These are phyloP conservation scores for Eledona agricola DNA, from an alignment of 2,888 invertebrate genomes.

Conservation along the genomic window DNA sequence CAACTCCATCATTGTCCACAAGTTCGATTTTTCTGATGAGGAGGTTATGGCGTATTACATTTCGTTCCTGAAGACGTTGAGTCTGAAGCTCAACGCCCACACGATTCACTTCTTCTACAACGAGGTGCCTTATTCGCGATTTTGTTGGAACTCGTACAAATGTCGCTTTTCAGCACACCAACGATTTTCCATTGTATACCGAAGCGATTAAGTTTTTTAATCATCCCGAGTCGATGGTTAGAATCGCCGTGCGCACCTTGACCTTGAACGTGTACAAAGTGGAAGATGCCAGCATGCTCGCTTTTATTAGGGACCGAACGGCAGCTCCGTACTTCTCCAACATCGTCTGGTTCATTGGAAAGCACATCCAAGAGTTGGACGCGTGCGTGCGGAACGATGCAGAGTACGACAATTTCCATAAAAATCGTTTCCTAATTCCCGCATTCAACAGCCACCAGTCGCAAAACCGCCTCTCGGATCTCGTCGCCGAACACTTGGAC, in stretches of 20 bases:
- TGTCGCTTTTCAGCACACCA: slow-evolving; percentile 79
- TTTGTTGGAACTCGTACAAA: no score
- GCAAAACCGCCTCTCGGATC: slow-evolving; percentile 87
- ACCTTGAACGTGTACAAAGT: slow-evolving; percentile 97
- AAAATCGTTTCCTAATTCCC: no score
- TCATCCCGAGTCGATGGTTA: slow-evolving; percentile 98
- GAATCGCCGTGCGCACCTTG: slow-evolving; percentile 97
- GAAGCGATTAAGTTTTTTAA: slow-evolving; percentile 99
- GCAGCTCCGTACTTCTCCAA: slow-evolving; percentile 99
- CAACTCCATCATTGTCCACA: slow-evolving; percentile 98
- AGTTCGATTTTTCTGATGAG: slow-evolving; percentile 99
- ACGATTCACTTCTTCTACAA: slow-evolving; percentile 99
- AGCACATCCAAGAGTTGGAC: slow-evolving; percentile 95
- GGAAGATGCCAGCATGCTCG: slow-evolving; percentile 92
- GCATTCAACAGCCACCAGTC: slow-evolving; percentile 86
- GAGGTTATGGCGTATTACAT: slow-evolving; percentile 99
- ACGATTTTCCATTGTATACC: slow-evolving; percentile 98
- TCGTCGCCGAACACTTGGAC: slow-evolving; percentile 97
- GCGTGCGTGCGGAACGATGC: slow-evolving; percentile 94
- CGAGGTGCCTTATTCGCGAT: no score
- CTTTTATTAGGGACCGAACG: slow-evolving; percentile 94
- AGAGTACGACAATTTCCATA: slow-evolving; percentile 90
- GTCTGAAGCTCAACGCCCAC: slow-evolving; percentile 95
- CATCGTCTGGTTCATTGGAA: slow-evolving; percentile 98
- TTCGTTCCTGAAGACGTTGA: slow-evolving; percentile 97